Conservation (phyloP, 2,113 vertebrate species). For the Platichthys stellatus region DNA sequence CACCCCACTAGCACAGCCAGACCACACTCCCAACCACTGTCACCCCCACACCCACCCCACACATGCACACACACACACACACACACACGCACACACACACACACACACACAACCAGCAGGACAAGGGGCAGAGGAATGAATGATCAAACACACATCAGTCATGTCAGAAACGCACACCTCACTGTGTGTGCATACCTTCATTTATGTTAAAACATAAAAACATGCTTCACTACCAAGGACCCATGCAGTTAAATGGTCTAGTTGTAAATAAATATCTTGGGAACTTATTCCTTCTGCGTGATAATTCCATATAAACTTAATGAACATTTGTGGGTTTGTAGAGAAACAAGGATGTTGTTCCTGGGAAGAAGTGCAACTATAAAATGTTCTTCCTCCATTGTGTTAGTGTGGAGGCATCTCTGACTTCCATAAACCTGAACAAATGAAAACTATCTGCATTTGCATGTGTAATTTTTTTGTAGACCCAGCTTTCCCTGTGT, state of each 20-base stretch:
- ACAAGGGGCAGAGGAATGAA: slow-evolving; percentile 28
- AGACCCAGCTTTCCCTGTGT: neutral
- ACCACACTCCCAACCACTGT: slow-evolving; percentile 36
- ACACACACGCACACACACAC: slow-evolving; percentile 26
- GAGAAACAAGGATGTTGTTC: too few species aligned
- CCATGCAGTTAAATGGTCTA: slow-evolving; percentile 11
- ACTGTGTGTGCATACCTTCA: neutral
- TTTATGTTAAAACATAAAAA: slow-evolving; percentile 13
- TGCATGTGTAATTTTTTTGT: neutral
- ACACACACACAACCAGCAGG: slow-evolving; percentile 24
- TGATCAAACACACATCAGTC: slow-evolving; percentile 60
- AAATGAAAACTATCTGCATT: neutral
- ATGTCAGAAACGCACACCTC: slow-evolving; percentile 34
- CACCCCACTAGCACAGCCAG: slow-evolving; percentile 58
- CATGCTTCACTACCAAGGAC: slow-evolving; percentile 35
- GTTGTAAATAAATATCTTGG: neutral
- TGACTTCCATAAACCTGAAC: neutral
- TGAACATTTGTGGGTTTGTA: too few species aligned
- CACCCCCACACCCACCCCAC: slow-evolving; percentile 22
- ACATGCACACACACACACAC: neutral
- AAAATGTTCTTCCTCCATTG: too few species aligned
- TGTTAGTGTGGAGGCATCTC: neutral
- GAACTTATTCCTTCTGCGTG: neutral
- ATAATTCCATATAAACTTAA: too few species aligned
- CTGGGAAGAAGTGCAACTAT: too few species aligned